Evolutionary conservation across 2,797 vertebrate species (phyloP).

Genomic region (Chloroceryle amazona): DNA sequence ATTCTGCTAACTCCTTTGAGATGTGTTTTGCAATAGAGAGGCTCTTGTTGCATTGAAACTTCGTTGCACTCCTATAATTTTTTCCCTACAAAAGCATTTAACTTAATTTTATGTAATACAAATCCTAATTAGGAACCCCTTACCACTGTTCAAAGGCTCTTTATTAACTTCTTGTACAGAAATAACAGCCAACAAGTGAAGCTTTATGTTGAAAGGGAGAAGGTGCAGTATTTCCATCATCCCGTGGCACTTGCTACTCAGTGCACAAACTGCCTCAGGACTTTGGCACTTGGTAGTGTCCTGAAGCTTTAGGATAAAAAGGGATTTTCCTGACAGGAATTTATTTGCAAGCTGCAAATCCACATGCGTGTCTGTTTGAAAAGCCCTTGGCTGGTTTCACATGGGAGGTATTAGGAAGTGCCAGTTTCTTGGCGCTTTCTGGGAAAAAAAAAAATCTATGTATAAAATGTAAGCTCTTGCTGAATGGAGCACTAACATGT

Average conservation of each 20-base stretch:
- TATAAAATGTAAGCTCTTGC: neutral
- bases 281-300: neutral
- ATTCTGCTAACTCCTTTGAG: neutral
- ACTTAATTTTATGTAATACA: neutral
- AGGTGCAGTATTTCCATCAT: neutral
- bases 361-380: accelerated
- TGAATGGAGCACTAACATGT: neutral
- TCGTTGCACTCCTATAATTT: neutral
- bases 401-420: neutral
- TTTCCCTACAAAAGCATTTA: neutral
- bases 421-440: neutral
- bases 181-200: neutral
- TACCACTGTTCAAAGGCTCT: neutral
- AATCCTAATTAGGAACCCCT: neutral
- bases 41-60: neutral
- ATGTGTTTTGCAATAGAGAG: neutral
- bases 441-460: neutral
- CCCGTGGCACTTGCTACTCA: accelerated
- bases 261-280: neutral
- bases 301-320: neutral
- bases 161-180: neutral
- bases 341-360: neutral
- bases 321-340: neutral
- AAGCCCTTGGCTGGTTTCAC: neutral
- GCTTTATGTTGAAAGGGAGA: neutral